A percentile compares a stretch with the other conserved stretches of the same genome.
These are phyloP conservation scores for Garrulus glandarius DNA, from an alignment of 2,797 vertebrate genomes.

Conservation along the genomic window DNA sequence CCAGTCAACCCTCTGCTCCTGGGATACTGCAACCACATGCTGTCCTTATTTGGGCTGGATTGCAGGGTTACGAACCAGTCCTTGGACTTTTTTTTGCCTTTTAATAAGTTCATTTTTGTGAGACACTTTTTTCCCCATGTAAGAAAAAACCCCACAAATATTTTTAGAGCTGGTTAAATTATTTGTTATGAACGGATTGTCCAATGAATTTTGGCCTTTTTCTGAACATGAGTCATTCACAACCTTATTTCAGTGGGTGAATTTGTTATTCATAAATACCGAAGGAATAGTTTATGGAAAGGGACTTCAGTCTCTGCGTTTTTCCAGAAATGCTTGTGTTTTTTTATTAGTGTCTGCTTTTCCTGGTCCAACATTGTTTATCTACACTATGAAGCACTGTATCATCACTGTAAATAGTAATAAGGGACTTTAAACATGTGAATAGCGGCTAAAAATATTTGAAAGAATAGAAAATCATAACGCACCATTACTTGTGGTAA, in stretches of 20 bases:
- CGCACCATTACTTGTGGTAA: background rate
- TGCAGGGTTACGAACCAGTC: conserved; percentile 12
- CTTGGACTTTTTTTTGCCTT: background rate
- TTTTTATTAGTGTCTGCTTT: background rate
- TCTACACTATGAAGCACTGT: background rate
- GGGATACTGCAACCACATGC: background rate
- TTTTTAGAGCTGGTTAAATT: conserved; percentile 47
- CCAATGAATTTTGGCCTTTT: conserved; percentile 35
- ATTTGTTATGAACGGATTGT: conserved; percentile 26
- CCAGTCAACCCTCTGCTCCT: background rate
- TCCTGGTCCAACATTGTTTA: background rate
- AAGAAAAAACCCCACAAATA: conserved; percentile 43
- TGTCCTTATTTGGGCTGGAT: conserved; percentile 65
- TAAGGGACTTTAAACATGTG: background rate
- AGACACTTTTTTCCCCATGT: conserved; percentile 16
- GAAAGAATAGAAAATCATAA: background rate
- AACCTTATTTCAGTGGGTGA: conserved; percentile 9
- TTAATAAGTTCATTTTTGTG: conserved; percentile 27
- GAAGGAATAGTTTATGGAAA: background rate
- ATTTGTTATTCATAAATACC: conserved; percentile 42
- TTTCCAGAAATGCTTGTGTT: background rate
- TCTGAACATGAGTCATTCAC: conserved; percentile 39
- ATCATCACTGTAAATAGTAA: background rate
- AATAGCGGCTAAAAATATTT: background rate
- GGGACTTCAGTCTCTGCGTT: background rate